phyloP scores from a whole-genome alignment of 2,113 vertebrate species.

The Piaya cayana region DNA sequence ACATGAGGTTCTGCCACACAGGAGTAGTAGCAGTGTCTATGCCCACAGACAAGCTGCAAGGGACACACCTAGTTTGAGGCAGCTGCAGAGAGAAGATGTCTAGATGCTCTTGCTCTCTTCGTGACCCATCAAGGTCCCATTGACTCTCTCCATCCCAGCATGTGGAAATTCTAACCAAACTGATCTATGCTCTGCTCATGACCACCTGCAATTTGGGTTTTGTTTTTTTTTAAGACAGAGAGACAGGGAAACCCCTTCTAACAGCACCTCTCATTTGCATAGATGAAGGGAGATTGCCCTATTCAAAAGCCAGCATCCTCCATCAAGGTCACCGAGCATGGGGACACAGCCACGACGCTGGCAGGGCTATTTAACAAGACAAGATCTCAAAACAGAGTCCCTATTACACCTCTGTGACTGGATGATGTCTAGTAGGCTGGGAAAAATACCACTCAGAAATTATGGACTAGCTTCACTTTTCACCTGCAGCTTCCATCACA shows the following conservation, averaged over 20 bases:
- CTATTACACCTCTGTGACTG: neutral
- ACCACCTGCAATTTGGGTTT: neutral
- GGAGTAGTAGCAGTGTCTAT: fast-evolving
- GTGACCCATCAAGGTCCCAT: too few relatives aligned
- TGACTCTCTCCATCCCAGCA: neutral
- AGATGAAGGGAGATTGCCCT: neutral
- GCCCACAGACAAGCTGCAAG: neutral
- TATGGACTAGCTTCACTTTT: neutral
- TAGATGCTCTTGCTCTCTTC: neutral
- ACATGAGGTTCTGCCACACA: fast-evolving
- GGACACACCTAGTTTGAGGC: neutral
- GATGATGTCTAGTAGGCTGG: neutral
- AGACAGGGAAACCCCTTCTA: neutral
- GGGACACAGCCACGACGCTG: fast-evolving
- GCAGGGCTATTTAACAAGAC: neutral
- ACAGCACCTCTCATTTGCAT: neutral
- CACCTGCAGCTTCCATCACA: neutral
- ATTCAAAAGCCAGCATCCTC: neutral
- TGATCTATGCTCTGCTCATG: neutral
- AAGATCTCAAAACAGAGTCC: neutral
- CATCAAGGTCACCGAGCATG: fast-evolving
- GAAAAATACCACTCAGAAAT: neutral
- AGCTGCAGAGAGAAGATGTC: neutral
- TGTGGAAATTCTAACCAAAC: neutral
- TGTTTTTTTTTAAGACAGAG: neutral